A percentile compares a stretch with the other conserved stretches of the same genome.
phyloP scores from a whole-genome alignment of 1,140 invertebrate genomes.

The Mizuhopecten yessoensis region DNA sequence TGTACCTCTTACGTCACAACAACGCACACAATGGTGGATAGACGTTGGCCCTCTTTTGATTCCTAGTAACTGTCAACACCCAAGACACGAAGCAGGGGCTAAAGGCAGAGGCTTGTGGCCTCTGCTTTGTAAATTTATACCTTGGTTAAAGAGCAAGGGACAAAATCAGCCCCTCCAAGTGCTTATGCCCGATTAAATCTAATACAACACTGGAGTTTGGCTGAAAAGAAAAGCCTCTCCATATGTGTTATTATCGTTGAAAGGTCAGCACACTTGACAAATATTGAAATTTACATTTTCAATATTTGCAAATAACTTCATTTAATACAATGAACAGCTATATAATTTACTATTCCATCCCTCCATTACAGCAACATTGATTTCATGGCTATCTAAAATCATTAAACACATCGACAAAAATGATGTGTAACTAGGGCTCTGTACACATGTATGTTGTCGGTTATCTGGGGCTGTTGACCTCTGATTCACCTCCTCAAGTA shows the following conservation, averaged over 20 bases:
- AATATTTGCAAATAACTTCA: too few species aligned
- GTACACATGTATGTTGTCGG: not conserved
- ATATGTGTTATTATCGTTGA: not conserved
- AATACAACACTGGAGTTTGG: too few species aligned
- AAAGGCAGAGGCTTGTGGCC: too few species aligned
- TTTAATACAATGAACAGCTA: too few species aligned
- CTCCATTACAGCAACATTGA: not conserved
- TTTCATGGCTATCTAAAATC: not conserved
- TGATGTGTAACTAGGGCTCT: too few species aligned
- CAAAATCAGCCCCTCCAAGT: too few species aligned
- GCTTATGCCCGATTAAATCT: too few species aligned
- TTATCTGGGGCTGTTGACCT: slow-evolving; percentile 9
- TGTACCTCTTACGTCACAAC: not conserved
- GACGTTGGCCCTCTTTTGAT: not conserved
- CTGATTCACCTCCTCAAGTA: not conserved
- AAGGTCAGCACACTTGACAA: not conserved
- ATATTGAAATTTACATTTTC: not conserved
- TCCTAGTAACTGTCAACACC: not conserved
- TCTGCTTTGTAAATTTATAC: too few species aligned
- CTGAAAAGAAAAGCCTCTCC: not conserved
- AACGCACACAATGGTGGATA: not conserved
- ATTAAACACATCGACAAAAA: too few species aligned
- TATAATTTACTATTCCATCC: too few species aligned
- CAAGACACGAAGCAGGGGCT: too few species aligned
- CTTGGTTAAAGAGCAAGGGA: too few species aligned